phyloP scores from a whole-genome alignment of 1,140 invertebrate genomes.

The Drosophila erecta region DNA sequence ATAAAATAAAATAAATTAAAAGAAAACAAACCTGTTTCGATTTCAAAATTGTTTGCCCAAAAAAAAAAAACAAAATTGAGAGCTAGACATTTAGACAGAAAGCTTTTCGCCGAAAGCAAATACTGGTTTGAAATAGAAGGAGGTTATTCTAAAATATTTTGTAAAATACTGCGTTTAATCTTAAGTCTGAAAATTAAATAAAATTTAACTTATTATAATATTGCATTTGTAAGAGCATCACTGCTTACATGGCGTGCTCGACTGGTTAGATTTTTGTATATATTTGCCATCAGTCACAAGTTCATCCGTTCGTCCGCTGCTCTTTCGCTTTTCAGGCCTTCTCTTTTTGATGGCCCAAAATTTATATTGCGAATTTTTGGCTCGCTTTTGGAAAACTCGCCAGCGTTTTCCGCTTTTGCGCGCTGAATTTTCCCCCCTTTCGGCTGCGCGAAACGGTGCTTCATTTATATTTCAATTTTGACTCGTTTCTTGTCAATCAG shows the following conservation, averaged over 20 bases:
- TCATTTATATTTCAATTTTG: conserved; percentile 81
- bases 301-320: background rate
- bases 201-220: background rate
- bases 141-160: background rate
- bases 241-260: no score
- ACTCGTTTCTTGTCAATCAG: conserved; percentile 79
- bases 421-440: background rate
- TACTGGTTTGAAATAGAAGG: no score
- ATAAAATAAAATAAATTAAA: background rate
- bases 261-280: conserved; percentile 4
- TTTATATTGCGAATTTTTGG: conserved; percentile 45
- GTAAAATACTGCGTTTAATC: background rate
- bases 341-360: conserved; percentile 12
- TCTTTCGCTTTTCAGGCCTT: conserved; percentile 1
- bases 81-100: no score
- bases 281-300: conserved; percentile 4
- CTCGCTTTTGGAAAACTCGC: conserved; percentile 23
- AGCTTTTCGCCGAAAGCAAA: no score
- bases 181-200: background rate
- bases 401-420: conserved; percentile 6
- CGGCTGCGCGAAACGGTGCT: conserved; percentile 34
- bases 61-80: background rate
- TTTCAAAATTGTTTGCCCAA: background rate
- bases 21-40: background rate
- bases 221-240: conserved; percentile 5